Base-by-base conservation (phyloP, 1,140 invertebrate species). In the Tetraneura akinire region DNA sequence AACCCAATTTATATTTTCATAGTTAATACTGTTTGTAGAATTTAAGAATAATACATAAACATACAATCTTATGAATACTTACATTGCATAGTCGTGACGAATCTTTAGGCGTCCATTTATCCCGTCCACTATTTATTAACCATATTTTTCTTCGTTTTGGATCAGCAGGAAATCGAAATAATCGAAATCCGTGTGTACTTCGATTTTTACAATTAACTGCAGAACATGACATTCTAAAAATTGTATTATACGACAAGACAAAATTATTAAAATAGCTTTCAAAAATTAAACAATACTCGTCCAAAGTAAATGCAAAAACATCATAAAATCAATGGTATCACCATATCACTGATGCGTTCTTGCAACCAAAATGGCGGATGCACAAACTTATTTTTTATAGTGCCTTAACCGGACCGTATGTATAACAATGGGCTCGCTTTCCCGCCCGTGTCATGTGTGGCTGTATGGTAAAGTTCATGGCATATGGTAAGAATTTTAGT, bases 61-160 rank as follows among this genome's bases (percentile, higher is more conserved):
- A 55, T 21, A 21, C 53, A 55, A 18, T 55, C n/a, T 55, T 55
- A 74, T 32, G 6, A 76, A 49, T 74, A 60, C 60, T 37, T 55
- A 81, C 80, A 23, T 81, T 57, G 66, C 80, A 81, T 3, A 81
- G 21, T 23, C 37, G 32, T 6, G 80, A 21, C 49, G 37, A 32
- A 13, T 21, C 42, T 23, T 29, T 49, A n/a, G 80, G 71, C 51
- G 42, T 23, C 80, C 60, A 81, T 47, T 81, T 16, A 37, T 32
- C 60, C 13, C 73, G 16, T 53, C 73, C 80, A 14, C 23, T 64
- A 53, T 80, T 81, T 13, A 18, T 32, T 49, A 80, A 29, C 80
- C 73, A 81, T 21, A 42, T 66, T 80, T 68, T 45, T 53, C 74
- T 78, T 29, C 71, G 13, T 45, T 49, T 37, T 10, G 14, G 23